Conservation (phyloP, 2,797 vertebrate genomes). For the Urosaurus nigricauda region DNA sequence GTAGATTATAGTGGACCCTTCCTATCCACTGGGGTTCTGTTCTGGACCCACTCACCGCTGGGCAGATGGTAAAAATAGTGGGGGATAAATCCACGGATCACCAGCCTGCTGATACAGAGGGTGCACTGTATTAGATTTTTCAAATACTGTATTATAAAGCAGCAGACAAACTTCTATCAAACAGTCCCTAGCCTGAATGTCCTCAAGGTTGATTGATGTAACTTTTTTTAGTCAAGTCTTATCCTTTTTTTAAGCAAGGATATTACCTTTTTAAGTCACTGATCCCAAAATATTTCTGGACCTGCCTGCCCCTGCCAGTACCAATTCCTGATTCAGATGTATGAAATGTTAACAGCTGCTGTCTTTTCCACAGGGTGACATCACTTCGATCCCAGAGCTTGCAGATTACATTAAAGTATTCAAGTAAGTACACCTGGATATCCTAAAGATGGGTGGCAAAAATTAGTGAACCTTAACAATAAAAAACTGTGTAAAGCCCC, state of each 20-base stretch:
- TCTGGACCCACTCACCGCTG: no score
- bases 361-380: constrained; percentile 90
- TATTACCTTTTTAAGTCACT: neutral
- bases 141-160: neutral
- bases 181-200: accelerated
- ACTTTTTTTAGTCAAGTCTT: neutral
- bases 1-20: neutral
- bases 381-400: constrained; percentile 98
- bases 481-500: neutral
- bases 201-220: accelerated
- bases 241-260: neutral
- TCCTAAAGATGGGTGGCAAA: constrained; percentile 44
- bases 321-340: neutral
- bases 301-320: neutral
- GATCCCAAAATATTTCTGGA: neutral
- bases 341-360: neutral
- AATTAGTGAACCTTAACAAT: constrained; percentile 59
- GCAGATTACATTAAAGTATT: constrained; percentile 99
- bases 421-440: constrained; percentile 90
- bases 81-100: no score
- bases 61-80: no score
- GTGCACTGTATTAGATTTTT: neutral
- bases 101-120: no score
- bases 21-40: no score
- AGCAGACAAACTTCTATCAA: neutral